Conservation (phyloP, 2,888 invertebrate species). For the Lottia gigantea region DNA sequence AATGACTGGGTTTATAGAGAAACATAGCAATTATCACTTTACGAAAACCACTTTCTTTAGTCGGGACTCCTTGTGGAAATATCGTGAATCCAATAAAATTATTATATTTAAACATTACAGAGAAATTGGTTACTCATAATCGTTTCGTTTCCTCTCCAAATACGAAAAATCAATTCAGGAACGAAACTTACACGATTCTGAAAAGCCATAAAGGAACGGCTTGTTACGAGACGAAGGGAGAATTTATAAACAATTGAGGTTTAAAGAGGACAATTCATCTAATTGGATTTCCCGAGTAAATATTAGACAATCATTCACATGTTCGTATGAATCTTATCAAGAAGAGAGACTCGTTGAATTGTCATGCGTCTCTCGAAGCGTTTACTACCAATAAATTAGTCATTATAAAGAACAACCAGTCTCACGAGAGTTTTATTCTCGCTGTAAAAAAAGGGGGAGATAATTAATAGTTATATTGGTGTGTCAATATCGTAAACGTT, state of each 20-base stretch:
- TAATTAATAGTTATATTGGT: neutral
- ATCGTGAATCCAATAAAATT: neutral
- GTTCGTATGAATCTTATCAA: neutral
- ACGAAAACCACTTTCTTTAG: too few relatives aligned
- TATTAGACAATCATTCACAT: neutral
- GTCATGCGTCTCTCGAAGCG: neutral
- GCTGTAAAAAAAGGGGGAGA: neutral
- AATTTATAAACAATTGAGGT: slow-evolving; percentile 25
- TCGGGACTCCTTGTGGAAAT: neutral
- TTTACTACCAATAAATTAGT: slow-evolving; percentile 1
- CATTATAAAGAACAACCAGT: neutral
- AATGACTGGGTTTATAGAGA: too few relatives aligned
- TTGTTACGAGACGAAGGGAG: neutral
- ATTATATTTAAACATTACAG: neutral
- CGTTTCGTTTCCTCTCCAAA: neutral
- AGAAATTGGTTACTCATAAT: slow-evolving; percentile 14
- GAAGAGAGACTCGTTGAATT: neutral
- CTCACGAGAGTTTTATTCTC: neutral
- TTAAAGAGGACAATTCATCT: slow-evolving; percentile 23
- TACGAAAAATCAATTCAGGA: slow-evolving; percentile 11
- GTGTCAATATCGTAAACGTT: too few relatives aligned
- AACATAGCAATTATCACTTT: too few relatives aligned
- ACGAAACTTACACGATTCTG: slow-evolving; percentile 14
- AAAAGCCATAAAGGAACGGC: neutral
- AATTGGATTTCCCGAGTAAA: slow-evolving; percentile 25